phyloP scores from a whole-genome alignment of 2,888 invertebrate species.

The Agonopterix subpropinquella region DNA sequence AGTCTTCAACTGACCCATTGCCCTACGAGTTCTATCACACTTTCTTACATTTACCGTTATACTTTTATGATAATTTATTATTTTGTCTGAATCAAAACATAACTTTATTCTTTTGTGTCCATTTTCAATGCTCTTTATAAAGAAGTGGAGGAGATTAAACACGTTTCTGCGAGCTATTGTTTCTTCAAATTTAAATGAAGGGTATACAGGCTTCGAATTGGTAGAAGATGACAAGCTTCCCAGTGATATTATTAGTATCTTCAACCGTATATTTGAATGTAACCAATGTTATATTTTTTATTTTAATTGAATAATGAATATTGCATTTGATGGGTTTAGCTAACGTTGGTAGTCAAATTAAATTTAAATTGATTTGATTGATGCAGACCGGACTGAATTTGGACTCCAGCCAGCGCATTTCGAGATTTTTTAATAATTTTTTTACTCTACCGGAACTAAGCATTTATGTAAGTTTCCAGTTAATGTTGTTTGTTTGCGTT shows the following conservation, averaged over 20 bases:
- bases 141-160: constrained; percentile 2
- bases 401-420: background rate
- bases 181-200: background rate
- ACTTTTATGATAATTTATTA: constrained; percentile 33
- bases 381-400: no score
- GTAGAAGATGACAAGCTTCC: no score
- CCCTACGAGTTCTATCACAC: constrained; percentile 19
- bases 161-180: constrained; percentile 7
- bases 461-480: constrained; percentile 20
- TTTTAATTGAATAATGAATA: no score
- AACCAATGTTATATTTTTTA: no score
- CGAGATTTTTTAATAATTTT: background rate
- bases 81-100: constrained; percentile 14
- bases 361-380: background rate
- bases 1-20: constrained; percentile 15
- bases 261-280: no score
- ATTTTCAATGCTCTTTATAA: constrained; percentile 1
- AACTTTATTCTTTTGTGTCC: constrained; percentile 16
- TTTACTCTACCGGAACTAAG: constrained; percentile 3
- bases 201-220: no score
- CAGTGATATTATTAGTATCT: no score
- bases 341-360: no score
- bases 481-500: constrained; percentile 42
- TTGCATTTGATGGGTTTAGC: no score
- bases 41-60: constrained; percentile 26